Evolutionary conservation across 2,113 vertebrate genomes (phyloP), one percentile per base, ranked within the genome.

Genomic region (Coracopsis vasa): DNA sequence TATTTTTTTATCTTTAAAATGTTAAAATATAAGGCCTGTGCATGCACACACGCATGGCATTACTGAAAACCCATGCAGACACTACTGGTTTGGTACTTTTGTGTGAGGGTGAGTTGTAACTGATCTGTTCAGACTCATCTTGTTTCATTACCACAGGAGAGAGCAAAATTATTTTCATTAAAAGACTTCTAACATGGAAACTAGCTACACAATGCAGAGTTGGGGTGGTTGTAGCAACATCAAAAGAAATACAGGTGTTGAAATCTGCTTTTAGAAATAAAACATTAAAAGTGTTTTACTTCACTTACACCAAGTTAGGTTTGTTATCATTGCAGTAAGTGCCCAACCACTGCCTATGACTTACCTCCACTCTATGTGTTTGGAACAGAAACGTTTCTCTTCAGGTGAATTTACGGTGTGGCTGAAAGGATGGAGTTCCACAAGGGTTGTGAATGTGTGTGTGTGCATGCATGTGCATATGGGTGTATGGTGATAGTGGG

Each of bases 391-490:
- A 25, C 31, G 21, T 27, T 37, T 47, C 18, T 56, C 1, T 47
- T 54, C 11, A 29, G 48, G 10, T 54, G n/a, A 24, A 69, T 23
- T 16, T 37, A 3, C 0, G 4, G 23, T 3, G 33, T 50, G 42
- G 27, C 39, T 86, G 83, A 67, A 25, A 85, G 70, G 28, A 35
- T 4, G 3, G 39, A 8, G 16, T 71, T 82, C 19, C 19, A 24
- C 24, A 31, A 8, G 0, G 44, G 1, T 21, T 2, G 0, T 45
- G 33, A 31, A 29, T n/a, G 29, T 10, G 21, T 33, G 7, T 35
- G 3, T 18, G 24, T 25, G 10, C 5, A 2, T 16, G 10, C 4
- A 1, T 18, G 4, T 29, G 15, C 16, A 3, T 35, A 8, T 11
- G 33, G 37, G 16, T 80, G 6, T 19, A 13, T 39, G 14, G 17